A percentile compares a stretch with the other conserved stretches of the same genome.
These are phyloP conservation scores for Vultur gryphus DNA, from an alignment of 2,797 vertebrate species.

Conservation along the genomic window DNA sequence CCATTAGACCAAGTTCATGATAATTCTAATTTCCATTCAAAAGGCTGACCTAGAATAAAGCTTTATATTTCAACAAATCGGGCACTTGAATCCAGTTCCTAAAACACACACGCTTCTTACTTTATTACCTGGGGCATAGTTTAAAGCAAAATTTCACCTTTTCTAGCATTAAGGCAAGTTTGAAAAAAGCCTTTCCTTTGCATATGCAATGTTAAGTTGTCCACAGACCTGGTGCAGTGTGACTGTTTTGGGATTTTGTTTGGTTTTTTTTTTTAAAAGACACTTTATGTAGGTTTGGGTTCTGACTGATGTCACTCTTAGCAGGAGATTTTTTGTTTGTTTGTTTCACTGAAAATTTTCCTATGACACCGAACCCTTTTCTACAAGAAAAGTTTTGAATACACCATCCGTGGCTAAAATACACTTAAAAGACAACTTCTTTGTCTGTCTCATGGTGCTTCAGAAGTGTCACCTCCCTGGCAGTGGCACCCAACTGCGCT, in stretches of 20 bases:
- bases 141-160: neutral
- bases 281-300: neutral
- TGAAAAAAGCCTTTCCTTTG: neutral
- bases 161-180: neutral
- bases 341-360: neutral
- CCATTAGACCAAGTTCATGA: rapidly evolving
- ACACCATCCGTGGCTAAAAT: neutral
- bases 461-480: neutral
- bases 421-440: neutral
- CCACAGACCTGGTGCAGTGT: neutral
- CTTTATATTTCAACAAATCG: neutral
- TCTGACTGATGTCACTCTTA: neutral
- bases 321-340: neutral
- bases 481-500: rapidly evolving
- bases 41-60: neutral
- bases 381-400: neutral
- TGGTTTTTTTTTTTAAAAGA: neutral
- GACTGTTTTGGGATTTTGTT: neutral
- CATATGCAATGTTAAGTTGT: neutral
- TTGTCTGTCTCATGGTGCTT: neutral
- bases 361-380: rapidly evolving
- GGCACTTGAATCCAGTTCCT: neutral
- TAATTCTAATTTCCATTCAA: neutral
- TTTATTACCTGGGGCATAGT: neutral
- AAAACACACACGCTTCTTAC: rapidly evolving